phyloP scores from a whole-genome alignment of 1,140 invertebrate genomes.

The Proctacanthus coquilletti region DNA sequence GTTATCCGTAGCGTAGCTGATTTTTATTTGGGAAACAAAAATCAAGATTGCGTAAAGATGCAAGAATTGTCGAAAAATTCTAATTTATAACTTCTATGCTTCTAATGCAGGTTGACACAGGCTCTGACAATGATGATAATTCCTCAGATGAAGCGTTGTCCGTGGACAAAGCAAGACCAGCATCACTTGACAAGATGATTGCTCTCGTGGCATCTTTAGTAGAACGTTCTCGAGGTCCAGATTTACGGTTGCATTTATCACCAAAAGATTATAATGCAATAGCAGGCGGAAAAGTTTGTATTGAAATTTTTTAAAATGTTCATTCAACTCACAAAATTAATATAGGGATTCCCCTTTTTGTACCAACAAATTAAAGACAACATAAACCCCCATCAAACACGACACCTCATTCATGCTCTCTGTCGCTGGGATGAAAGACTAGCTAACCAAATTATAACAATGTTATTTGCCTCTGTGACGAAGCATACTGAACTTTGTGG shows the following conservation, averaged over 20 bases:
- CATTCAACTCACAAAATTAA: constrained; percentile 8
- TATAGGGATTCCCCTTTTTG: constrained; percentile 76
- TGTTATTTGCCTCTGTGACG: constrained; percentile 79
- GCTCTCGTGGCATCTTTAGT: constrained; percentile 73
- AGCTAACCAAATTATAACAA: constrained; percentile 68
- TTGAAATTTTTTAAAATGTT: constrained; percentile 9
- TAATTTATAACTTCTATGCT: neutral
- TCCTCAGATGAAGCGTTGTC: constrained; percentile 35
- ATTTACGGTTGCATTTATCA: constrained; percentile 57
- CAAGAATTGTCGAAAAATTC: too few species aligned
- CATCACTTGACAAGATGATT: constrained; percentile 92
- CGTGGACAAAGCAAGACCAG: constrained; percentile 59
- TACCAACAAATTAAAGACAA: constrained; percentile 88
- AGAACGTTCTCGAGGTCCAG: constrained; percentile 67
- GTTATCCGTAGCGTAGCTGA: constrained; percentile 79
- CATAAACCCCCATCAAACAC: constrained; percentile 80
- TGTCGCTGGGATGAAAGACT: constrained; percentile 78
- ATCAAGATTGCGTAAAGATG: constrained; percentile 27
- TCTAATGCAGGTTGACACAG: constrained; percentile 37
- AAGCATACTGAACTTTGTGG: constrained; percentile 76
- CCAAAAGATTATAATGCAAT: constrained; percentile 66
- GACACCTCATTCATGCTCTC: constrained; percentile 80
- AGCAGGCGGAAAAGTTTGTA: constrained; percentile 61
- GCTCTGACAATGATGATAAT: constrained; percentile 64
- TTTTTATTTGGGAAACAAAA: constrained; percentile 75